Conservation (phyloP, 2,113 vertebrate species). For the Hypomesus transpacificus region DNA sequence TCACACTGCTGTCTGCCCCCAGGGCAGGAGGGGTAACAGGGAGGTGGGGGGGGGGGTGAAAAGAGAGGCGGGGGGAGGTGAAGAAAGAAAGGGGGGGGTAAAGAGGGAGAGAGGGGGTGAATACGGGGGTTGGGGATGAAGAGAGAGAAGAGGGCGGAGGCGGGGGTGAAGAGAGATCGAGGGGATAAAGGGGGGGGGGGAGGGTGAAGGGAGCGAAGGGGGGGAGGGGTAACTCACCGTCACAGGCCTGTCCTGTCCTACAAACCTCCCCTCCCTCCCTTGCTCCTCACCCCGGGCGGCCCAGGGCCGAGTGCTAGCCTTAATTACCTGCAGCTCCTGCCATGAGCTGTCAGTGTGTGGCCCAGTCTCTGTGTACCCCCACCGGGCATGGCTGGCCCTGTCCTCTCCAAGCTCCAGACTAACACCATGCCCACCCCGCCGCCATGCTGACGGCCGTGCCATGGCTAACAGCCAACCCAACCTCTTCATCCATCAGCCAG, state of each 20-base stretch:
- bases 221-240: slow-evolving; percentile 52
- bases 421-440: not conserved
- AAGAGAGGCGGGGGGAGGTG: slow-evolving; percentile 9
- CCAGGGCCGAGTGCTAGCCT: slow-evolving; percentile 55
- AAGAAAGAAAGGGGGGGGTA: slow-evolving; percentile 18
- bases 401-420: not conserved
- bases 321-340: slow-evolving; percentile 71
- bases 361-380: slow-evolving; percentile 49
- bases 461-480: not conserved
- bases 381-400: not conserved
- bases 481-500: not conserved
- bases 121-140: not conserved
- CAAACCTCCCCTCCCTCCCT: slow-evolving; percentile 30
- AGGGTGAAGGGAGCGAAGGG: slow-evolving; percentile 15
- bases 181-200: not conserved
- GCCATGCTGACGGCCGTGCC: not conserved
- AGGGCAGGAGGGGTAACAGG: slow-evolving; percentile 52
- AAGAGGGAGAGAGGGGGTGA: no score
- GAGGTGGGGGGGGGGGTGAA: slow-evolving; percentile 14
- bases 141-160: slow-evolving; percentile 20
- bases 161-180: slow-evolving; percentile 25
- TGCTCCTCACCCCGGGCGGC: slow-evolving; percentile 42
- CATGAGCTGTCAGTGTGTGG: slow-evolving; percentile 57
- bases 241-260: slow-evolving; percentile 53
- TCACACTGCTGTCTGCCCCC: slow-evolving; percentile 55